Base-by-base conservation (phyloP, 2,888 invertebrate genomes). In the Oeneis ivallda region DNA sequence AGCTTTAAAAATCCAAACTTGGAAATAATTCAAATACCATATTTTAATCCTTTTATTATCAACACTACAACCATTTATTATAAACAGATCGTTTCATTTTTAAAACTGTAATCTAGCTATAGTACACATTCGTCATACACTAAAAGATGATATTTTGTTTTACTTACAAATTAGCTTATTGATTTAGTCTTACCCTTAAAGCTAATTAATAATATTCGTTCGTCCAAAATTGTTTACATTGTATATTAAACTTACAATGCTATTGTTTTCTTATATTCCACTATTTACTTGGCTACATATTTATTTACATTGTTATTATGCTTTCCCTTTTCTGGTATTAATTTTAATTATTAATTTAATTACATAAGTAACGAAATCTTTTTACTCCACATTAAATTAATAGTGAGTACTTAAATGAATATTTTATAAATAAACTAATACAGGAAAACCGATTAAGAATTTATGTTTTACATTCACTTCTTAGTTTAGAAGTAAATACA, bases 31-130 rank as follows among this genome's bases (percentile, higher is more conserved):
- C 9, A 17, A 60, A 37, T 37, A 19, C 8, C 7, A 39, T 17
- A 37, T 76, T 83, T 84, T 82, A 75, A 80, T 79, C 74, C 64
- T 84, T 89, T 89, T 89, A 89, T 89, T 89, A 86, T 76, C 79
- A 88, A 89, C 80, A 80, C 90, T 90, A 90, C 88, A 82, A 79
- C 84, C 47, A 78, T 53, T 68, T 67, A 70, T 81, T 81, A 76
- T 75, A 80, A 85, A 85, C 80, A 76, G 80, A 79, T 83, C 79
- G 77, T 74, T 73, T 78, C 82, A 75, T 80, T 76, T 84, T 82
- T 73, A 80, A 83, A 83, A 85, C 79, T 80, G 75, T 79, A 78
- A 77, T 78, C 70, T 70, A 79, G 81, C 78, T 75, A 70, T 78
- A 68, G 64, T 83, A 85, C 81, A 80, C 74, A 78, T 75, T 74